phyloP scores from a whole-genome alignment of 2,888 invertebrate genomes.

The Pachymerium ferrugineum region DNA sequence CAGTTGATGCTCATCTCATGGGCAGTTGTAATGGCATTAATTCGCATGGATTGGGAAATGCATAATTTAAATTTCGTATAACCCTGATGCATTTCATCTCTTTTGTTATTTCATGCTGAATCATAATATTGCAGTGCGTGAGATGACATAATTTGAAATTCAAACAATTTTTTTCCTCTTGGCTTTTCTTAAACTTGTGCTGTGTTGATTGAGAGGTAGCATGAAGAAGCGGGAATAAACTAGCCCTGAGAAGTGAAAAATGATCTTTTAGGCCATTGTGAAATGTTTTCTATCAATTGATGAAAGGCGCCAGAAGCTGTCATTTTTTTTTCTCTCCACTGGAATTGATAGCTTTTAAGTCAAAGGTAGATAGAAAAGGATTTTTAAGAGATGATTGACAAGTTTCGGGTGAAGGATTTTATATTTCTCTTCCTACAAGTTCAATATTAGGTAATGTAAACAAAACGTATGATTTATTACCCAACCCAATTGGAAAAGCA shows the following conservation, averaged over 20 bases:
- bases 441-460: background rate
- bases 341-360: background rate
- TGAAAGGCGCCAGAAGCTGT: slow-evolving; percentile 6
- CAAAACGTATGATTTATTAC: background rate
- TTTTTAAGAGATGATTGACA: background rate
- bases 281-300: slow-evolving; percentile 22
- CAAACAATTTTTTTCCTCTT: background rate
- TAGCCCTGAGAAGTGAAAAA: background rate
- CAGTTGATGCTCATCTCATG: background rate
- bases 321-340: background rate
- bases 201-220: background rate
- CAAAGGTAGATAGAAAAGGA: background rate
- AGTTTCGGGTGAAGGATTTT: background rate
- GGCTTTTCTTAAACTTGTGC: background rate
- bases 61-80: background rate
- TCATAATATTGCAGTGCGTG: background rate
- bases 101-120: background rate
- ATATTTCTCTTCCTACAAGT: background rate
- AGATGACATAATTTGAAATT: background rate
- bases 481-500: too few species aligned
- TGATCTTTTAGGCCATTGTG: slow-evolving; percentile 1
- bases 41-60: background rate
- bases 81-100: background rate
- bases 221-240: background rate
- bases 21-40: slow-evolving; percentile 16